phyloP scores from a whole-genome alignment of 2,888 invertebrate species.

The Ennomos fuscantarius region DNA sequence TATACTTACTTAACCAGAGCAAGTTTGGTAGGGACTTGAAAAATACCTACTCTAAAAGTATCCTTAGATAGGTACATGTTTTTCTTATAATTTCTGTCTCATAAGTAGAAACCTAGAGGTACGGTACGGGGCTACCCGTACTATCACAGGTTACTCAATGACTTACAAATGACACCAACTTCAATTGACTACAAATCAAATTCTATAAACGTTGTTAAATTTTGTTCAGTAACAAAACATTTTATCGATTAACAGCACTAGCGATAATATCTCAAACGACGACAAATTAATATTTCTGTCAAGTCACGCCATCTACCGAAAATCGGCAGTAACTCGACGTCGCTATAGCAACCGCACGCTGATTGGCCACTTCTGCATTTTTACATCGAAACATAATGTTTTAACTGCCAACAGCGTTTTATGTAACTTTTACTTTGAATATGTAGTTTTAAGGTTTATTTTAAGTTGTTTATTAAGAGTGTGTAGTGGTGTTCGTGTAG shows the following conservation, averaged over 20 bases:
- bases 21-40: no score
- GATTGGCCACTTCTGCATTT: slow-evolving; percentile 74
- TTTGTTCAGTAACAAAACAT: not conserved
- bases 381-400: slow-evolving; percentile 49
- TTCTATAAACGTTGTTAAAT: no score
- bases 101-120: no score
- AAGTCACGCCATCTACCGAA: slow-evolving; percentile 69
- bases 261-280: not conserved
- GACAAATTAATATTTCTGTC: slow-evolving; percentile 25
- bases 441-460: slow-evolving; percentile 51
- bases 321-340: slow-evolving; percentile 54
- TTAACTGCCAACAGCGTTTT: slow-evolving; percentile 52
- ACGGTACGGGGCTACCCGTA: no score
- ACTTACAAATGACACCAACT: no score
- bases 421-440: slow-evolving; percentile 60
- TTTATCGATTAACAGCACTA: not conserved
- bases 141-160: no score
- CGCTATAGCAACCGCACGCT: slow-evolving; percentile 75
- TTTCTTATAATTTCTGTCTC: no score
- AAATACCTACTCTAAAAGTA: no score
- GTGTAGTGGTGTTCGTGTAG: slow-evolving; percentile 42
- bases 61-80: no score
- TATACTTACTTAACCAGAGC: no score
- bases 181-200: no score
- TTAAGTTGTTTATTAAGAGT: slow-evolving; percentile 41